Conservation (phyloP, 1,140 invertebrate genomes). For the Araneus ventricosus region DNA sequence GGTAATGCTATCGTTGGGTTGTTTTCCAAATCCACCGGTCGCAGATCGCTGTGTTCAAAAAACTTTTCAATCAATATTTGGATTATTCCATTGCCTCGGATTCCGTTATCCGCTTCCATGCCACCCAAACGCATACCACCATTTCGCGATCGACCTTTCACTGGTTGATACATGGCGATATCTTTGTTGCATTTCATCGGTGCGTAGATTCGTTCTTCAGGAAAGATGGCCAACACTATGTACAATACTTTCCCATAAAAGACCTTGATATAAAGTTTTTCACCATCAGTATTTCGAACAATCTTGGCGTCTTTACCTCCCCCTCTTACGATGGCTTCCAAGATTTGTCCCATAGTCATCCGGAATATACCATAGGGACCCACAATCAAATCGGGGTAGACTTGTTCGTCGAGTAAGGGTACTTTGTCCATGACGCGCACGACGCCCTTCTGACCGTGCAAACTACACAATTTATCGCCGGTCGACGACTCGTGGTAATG, state of each 20-base stretch:
- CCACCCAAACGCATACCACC: conserved; percentile 50
- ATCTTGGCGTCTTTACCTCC: background rate
- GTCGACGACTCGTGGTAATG: background rate
- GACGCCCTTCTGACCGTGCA: conserved; percentile 56
- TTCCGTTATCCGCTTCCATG: conserved; percentile 34
- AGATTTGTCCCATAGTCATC: background rate
- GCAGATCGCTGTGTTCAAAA: conserved; percentile 33
- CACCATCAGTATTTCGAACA: background rate
- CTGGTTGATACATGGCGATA: background rate
- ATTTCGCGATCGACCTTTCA: conserved; percentile 28
- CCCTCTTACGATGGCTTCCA: background rate
- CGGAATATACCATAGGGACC: conserved; percentile 59
- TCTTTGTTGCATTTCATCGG: background rate
- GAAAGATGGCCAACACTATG: background rate
- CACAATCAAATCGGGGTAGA: conserved; percentile 5
- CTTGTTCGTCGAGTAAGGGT: background rate
- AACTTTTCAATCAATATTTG: conserved; percentile 16
- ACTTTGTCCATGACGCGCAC: background rate
- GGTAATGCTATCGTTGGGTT: background rate
- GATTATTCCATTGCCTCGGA: conserved; percentile 20
- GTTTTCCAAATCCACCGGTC: too few relatives aligned
- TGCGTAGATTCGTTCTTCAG: background rate
- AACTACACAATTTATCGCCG: conserved; percentile 50
- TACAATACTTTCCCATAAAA: conserved; percentile 32
- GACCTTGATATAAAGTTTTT: background rate